Conservation (phyloP, 2,113 vertebrate genomes). For the Heloderma charlesbogerti region DNA sequence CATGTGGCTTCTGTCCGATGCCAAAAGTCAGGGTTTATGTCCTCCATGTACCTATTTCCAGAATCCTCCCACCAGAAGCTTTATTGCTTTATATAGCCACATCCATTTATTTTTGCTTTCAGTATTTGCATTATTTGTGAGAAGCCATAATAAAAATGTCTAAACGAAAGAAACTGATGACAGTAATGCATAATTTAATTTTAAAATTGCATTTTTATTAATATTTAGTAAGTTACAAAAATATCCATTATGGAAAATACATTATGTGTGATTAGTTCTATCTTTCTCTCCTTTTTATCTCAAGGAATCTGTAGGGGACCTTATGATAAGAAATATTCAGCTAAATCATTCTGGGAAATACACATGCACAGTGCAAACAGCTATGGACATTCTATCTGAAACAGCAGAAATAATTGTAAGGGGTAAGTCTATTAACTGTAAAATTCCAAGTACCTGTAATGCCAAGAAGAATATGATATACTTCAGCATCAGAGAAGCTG, state of each 20-base stretch:
- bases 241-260: constrained; percentile 37
- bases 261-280: constrained; percentile 55
- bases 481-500: not conserved
- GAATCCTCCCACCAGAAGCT: constrained; percentile 18
- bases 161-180: constrained; percentile 60
- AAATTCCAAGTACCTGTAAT: not conserved
- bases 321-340: constrained; percentile 93
- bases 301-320: constrained; percentile 88
- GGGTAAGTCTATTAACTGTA: constrained; percentile 77
- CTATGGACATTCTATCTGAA: constrained; percentile 88
- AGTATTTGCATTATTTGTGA: constrained; percentile 59
- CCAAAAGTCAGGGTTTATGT: not conserved
- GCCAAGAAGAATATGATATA: constrained; percentile 13
- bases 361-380: constrained; percentile 85
- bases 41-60: not conserved
- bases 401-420: constrained; percentile 85
- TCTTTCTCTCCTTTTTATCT: constrained; percentile 43
- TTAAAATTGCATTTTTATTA: constrained; percentile 60
- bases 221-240: constrained; percentile 64
- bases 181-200: constrained; percentile 66
- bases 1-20: not conserved
- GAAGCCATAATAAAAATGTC: constrained; percentile 65
- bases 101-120: constrained; percentile 63
- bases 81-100: constrained; percentile 48
- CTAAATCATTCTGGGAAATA: constrained; percentile 90